A percentile compares a stretch with the other conserved stretches of the same genome.
phyloP scores from a whole-genome alignment of 2,888 invertebrate genomes.

The Caenorhabditis afra region DNA sequence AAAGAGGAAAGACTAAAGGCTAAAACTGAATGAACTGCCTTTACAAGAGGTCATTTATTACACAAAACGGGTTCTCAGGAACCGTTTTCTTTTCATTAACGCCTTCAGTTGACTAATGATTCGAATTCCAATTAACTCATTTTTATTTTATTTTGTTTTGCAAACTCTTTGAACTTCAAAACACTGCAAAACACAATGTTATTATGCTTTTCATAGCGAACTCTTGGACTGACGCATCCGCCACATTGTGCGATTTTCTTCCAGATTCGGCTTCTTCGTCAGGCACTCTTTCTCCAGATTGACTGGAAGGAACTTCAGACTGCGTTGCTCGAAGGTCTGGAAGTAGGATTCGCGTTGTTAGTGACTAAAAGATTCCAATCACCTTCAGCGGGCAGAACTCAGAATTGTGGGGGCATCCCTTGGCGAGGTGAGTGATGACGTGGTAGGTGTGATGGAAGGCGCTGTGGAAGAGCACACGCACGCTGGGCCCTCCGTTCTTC shows the following conservation, averaged over 20 bases:
- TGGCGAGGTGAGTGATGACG: conserved; percentile 72
- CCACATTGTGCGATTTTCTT: conserved; percentile 33
- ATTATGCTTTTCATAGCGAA: no score
- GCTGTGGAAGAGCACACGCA: conserved; percentile 74
- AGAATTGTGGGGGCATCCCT: conserved; percentile 69
- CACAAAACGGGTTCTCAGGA: no score
- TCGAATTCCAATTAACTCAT: no score
- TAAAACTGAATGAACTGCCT: no score
- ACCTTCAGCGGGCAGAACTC: conserved; percentile 72
- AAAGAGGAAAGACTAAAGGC: no score
- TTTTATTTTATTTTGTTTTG: no score
- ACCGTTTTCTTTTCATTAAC: no score
- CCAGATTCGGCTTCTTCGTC: not conserved
- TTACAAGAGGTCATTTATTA: no score
- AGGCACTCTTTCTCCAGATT: conserved; percentile 55
- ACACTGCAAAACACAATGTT: no score
- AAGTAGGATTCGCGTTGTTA: not conserved
- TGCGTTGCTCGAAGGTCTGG: conserved; percentile 59
- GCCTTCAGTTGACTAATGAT: no score
- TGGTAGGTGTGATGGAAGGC: conserved; percentile 77
- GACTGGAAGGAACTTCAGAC: conserved; percentile 57
- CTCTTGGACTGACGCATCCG: not conserved
- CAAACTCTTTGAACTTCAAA: no score
- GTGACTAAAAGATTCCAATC: no score
- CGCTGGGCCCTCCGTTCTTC: conserved; percentile 67